Evolutionary conservation across 2,113 vertebrate species (phyloP), one percentile per base, ranked within the genome.

Genomic region (Channa argus): DNA sequence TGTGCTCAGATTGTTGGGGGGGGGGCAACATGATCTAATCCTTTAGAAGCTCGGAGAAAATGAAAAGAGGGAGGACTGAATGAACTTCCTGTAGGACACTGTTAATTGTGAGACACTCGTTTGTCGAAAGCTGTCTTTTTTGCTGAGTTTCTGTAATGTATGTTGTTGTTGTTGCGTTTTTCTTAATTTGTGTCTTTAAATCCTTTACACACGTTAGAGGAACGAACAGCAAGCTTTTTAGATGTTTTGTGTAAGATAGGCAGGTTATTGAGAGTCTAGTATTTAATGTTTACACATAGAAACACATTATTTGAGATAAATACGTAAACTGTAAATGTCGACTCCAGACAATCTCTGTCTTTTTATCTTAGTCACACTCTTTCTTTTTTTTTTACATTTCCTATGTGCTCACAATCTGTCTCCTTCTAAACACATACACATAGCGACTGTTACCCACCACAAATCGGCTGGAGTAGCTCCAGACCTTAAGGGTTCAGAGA

Each of bases 401-500:
- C 77, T 69, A 34, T 70, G 44, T 11, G 58, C 53, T 63, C 62
- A 53, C 43, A 63, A 24, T 70, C 41, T 66, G 10, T 38, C 1
- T 74, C 8, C 70, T 38, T 64, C 13, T 12, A 64, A 65, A 37
- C 34, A 6, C 41, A 38, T 51, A 14, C 64, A 5, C 36, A 66
- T 46, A 74, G 59, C 0, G 3, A 45, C 65, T 63, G 10, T 66
- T 62, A 69, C 51, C 54, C 71, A 56, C 62, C 71, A 52, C 80
- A 51, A 33, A 72, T 84, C 70, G 14, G 82, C 80, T 88, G 89
- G 86, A 92, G 66, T 8, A 14, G 58, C 73, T 87, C 83, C 90
- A 90, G 89, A 66, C 86, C 83, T 71, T 79, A 70, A 71, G 86
- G 89, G 80, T 85, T 86, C 63, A 73, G 74, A 66, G 84, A 82